A percentile compares a stretch with the other conserved stretches of the same genome.
These are phyloP conservation scores for Guaruba guarouba DNA, from an alignment of 2,113 vertebrate species.

Conservation along the genomic window DNA sequence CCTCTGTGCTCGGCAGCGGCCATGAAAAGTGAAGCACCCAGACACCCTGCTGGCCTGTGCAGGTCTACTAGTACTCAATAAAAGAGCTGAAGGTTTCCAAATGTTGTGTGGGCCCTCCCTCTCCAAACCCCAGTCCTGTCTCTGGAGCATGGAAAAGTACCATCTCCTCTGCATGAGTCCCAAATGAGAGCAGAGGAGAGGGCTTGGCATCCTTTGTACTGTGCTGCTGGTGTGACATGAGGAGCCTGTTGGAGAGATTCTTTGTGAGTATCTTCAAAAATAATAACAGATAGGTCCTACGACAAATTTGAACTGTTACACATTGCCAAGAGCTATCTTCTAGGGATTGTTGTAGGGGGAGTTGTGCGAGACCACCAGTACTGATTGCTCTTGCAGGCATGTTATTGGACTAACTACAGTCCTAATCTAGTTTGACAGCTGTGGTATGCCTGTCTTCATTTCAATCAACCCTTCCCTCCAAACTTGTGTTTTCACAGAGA, in stretches of 20 bases:
- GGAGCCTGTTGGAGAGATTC: background rate
- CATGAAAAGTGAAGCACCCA: background rate
- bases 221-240: accelerated
- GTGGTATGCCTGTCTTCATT: background rate
- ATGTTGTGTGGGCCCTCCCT: background rate
- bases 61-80: background rate
- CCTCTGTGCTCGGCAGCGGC: accelerated
- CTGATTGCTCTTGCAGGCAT: background rate
- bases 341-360: background rate
- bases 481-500: background rate
- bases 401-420: background rate
- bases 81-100: background rate
- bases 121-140: background rate
- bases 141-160: background rate
- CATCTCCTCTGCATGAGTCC: background rate
- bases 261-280: background rate
- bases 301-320: background rate
- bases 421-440: background rate
- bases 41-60: accelerated
- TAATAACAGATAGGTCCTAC: background rate
- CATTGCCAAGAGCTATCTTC: background rate
- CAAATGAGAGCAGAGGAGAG: background rate
- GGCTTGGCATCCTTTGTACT: background rate
- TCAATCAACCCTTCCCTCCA: background rate
- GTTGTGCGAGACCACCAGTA: background rate